These are phyloP conservation scores for Engystomops pustulosus DNA, from an alignment of 2,113 vertebrate species.

Conservation along the genomic window DNA sequence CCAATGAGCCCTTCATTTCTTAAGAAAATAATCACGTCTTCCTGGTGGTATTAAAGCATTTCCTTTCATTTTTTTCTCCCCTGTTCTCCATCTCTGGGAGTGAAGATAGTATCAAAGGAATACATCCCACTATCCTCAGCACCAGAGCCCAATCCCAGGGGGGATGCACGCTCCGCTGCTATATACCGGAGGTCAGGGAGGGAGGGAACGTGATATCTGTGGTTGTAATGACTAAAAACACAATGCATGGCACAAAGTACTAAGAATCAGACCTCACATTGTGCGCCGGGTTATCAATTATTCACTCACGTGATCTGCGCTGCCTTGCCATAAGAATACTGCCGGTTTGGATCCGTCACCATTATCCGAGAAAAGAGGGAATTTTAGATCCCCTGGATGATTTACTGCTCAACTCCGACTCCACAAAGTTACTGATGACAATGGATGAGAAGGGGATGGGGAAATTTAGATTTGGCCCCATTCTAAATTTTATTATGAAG, in stretches of 20 bases:
- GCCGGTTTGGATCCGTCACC: too few species aligned
- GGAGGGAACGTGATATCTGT: neutral
- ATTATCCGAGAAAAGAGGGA: neutral
- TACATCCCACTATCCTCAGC: conserved; percentile 31
- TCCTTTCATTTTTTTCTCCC: neutral
- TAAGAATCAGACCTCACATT: neutral
- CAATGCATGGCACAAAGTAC: neutral
- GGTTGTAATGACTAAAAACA: neutral
- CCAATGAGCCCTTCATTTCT: conserved; percentile 41
- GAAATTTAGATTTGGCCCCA: too few species aligned
- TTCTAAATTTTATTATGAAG: too few species aligned
- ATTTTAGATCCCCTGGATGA: neutral
- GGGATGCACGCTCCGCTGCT: neutral
- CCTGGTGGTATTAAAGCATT: conserved; percentile 37
- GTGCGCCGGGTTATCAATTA: neutral
- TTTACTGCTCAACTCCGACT: too few species aligned
- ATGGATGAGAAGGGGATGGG: too few species aligned
- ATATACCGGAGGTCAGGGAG: neutral
- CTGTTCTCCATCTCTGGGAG: conserved; percentile 17
- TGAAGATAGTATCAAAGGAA: conserved; percentile 47
- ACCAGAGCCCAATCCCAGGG: conserved; percentile 22
- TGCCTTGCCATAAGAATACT: neutral
- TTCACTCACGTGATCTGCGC: neutral
- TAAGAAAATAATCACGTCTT: conserved; percentile 43
- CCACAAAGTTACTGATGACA: too few species aligned